phyloP scores from a whole-genome alignment of 2,797 vertebrate species.

The Lepus oiostolus region DNA sequence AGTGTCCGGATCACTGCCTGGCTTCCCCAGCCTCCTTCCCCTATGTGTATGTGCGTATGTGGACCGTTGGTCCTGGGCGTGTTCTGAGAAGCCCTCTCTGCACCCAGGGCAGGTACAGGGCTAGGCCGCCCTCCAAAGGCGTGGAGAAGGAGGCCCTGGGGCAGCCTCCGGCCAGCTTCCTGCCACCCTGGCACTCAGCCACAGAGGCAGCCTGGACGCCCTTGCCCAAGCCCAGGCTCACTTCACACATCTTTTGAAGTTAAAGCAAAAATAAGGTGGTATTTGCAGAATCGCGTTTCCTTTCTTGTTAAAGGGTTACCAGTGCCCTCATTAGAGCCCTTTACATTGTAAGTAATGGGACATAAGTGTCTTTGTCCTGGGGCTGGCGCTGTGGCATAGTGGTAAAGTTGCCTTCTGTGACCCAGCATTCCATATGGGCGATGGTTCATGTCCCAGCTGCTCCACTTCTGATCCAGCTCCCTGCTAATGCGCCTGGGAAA shows the following conservation, averaged over 20 bases:
- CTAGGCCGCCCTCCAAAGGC: background rate
- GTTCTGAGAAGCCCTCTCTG: background rate
- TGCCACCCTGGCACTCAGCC: background rate
- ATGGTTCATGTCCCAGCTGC: too few species aligned
- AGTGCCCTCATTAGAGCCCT: background rate
- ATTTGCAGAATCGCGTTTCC: conserved; percentile 7
- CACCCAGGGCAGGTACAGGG: background rate
- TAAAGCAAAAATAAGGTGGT: background rate
- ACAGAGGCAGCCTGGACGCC: background rate
- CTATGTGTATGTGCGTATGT: background rate
- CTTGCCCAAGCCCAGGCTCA: background rate
- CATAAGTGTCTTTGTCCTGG: background rate
- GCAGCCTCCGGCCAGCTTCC: background rate
- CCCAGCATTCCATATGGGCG: too few species aligned
- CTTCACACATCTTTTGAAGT: background rate
- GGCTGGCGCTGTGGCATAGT: too few species aligned
- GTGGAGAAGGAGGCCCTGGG: background rate
- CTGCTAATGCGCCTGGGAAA: too few species aligned
- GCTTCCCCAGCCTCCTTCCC: background rate
- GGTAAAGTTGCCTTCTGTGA: too few species aligned
- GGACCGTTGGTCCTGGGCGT: background rate
- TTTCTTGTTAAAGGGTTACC: background rate
- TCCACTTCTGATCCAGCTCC: too few species aligned
- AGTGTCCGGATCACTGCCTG: background rate
- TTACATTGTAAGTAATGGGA: background rate